Evolutionary conservation across 2,888 invertebrate species (phyloP).

Genomic region (Prosopocoilus inquinatus): DNA sequence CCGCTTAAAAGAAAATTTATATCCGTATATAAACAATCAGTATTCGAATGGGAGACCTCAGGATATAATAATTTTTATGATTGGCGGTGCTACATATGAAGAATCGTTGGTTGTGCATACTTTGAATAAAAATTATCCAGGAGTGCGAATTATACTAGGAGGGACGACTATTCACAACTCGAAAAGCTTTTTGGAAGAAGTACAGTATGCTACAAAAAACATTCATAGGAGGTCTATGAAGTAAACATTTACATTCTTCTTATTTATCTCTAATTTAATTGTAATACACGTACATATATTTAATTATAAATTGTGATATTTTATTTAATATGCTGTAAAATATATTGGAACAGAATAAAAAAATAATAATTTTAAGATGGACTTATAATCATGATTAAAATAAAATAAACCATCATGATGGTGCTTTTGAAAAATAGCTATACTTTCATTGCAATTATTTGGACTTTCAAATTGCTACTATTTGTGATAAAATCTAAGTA

Average conservation of each 20-base stretch:
- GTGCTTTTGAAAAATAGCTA: no score
- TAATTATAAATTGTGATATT: background rate
- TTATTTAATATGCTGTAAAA: conserved; percentile 1
- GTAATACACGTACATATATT: background rate
- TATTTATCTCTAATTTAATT: background rate
- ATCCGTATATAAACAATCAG: conserved; percentile 77
- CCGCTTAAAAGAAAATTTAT: conserved; percentile 79
- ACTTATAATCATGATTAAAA: no score
- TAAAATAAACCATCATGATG: no score
- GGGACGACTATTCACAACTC: conserved; percentile 93
- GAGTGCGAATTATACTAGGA: conserved; percentile 78
- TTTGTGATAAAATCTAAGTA: no score
- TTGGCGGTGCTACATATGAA: conserved; percentile 96
- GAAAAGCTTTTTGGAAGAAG: conserved; percentile 74
- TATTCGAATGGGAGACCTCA: conserved; percentile 66
- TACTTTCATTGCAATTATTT: no score
- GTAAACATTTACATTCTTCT: background rate
- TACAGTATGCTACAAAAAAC: conserved; percentile 49
- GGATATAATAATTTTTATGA: conserved; percentile 93
- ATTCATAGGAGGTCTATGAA: background rate
- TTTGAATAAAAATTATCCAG: conserved; percentile 73
- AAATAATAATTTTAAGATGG: no score
- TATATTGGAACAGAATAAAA: background rate
- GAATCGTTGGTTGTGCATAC: conserved; percentile 83
- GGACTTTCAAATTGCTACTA: no score